Evolutionary conservation across 2,113 vertebrate genomes (phyloP).

Genomic region (Cyanocitta stelleri): DNA sequence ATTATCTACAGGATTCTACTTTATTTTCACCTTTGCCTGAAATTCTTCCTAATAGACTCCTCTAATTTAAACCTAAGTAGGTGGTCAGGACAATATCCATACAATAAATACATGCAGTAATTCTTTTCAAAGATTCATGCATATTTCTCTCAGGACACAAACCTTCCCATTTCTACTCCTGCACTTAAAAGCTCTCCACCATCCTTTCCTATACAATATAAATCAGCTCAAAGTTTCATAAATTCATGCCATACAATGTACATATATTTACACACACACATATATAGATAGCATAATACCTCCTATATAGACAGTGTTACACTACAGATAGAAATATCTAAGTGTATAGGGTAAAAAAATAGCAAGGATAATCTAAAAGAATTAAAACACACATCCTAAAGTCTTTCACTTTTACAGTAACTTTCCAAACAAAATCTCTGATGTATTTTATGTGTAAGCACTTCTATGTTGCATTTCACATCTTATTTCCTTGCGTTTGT

Average conservation of each 20-base stretch:
- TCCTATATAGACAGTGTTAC: not conserved
- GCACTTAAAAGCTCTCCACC: not conserved
- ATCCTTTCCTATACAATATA: not conserved
- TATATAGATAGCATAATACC: not conserved
- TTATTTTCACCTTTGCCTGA: not conserved
- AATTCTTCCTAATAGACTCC: not conserved
- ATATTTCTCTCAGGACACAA: not conserved
- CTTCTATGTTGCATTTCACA: not conserved
- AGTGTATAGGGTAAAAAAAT: not conserved
- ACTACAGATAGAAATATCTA: not conserved
- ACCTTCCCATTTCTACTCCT: not conserved
- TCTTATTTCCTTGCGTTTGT: not conserved
- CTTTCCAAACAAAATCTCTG: not conserved
- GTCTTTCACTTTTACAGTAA: not conserved
- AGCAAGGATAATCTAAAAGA: not conserved
- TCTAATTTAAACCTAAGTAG: not conserved
- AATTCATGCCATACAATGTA: not conserved
- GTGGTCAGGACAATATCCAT: not conserved
- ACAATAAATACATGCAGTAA: not conserved
- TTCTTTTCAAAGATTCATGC: not conserved
- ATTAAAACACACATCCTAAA: not conserved
- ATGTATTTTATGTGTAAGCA: not conserved
- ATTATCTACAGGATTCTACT: not conserved
- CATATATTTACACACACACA: fast-evolving
- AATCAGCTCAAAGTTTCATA: not conserved